phyloP scores from a whole-genome alignment of 2,113 vertebrate species.

The Pangasianodon hypophthalmus region DNA sequence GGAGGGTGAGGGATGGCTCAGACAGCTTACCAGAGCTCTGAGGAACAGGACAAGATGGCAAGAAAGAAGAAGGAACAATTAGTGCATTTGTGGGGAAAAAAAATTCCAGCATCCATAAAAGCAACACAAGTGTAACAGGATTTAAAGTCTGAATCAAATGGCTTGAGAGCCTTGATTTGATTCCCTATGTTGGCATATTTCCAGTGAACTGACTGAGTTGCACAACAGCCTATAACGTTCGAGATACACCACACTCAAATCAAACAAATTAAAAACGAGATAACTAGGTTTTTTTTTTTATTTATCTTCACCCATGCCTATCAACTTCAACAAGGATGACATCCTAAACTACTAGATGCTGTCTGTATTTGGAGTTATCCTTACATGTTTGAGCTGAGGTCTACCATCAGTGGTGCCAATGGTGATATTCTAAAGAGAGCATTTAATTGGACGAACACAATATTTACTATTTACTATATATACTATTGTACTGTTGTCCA shows the following conservation, averaged over 20 bases:
- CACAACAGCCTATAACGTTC: background rate
- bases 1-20: conserved; percentile 88
- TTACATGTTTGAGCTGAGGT: background rate
- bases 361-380: background rate
- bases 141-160: background rate
- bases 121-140: background rate
- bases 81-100: background rate
- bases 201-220: background rate
- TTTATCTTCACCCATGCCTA: background rate
- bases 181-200: background rate
- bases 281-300: background rate
- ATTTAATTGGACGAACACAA: background rate
- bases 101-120: background rate
- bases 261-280: background rate
- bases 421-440: background rate
- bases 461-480: background rate
- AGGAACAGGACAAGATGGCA: background rate
- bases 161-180: background rate
- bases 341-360: background rate
- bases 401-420: background rate
- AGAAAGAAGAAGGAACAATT: background rate
- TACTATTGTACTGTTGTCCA: background rate
- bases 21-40: conserved; percentile 97
- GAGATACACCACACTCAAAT: background rate
- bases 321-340: background rate